phyloP scores from a whole-genome alignment of 2,888 invertebrate genomes.

The Ophonus ardosiacus region DNA sequence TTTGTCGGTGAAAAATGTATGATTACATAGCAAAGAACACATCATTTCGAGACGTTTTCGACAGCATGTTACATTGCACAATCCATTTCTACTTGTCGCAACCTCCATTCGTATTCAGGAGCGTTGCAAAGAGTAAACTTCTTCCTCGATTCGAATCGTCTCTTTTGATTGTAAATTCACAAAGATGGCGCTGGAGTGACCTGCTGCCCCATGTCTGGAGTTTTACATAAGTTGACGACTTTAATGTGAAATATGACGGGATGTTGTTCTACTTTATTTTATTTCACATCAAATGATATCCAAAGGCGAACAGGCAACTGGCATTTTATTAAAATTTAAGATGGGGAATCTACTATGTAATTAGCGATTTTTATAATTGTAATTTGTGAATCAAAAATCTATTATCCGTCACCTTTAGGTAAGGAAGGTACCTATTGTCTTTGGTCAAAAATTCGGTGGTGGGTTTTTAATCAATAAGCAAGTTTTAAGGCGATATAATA shows the following conservation, averaged over 20 bases:
- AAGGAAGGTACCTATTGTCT: no score
- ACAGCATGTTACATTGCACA: conserved; percentile 21
- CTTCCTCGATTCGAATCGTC: not conserved
- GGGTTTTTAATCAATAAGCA: no score
- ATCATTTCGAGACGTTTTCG: conserved; percentile 23
- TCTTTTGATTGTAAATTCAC: conserved; percentile 45
- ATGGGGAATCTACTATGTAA: not conserved
- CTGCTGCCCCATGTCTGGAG: not conserved
- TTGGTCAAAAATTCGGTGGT: no score
- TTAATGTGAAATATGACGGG: conserved; percentile 25
- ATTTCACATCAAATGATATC: not conserved
- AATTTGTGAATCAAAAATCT: no score
- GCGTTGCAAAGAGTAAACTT: conserved; percentile 35
- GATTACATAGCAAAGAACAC: conserved; percentile 25
- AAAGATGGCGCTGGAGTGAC: conserved; percentile 22
- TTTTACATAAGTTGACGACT: conserved; percentile 35
- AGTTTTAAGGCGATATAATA: no score
- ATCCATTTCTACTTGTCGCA: conserved; percentile 17
- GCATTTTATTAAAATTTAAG: not conserved
- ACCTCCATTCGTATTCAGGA: conserved; percentile 25
- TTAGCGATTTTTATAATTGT: no score
- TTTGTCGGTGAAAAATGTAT: conserved; percentile 25
- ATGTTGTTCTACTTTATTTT: not conserved
- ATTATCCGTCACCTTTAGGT: no score
- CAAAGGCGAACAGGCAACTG: not conserved